Evolutionary conservation across 2,888 invertebrate species (phyloP).

Genomic region (Pristionchus mayeri): DNA sequence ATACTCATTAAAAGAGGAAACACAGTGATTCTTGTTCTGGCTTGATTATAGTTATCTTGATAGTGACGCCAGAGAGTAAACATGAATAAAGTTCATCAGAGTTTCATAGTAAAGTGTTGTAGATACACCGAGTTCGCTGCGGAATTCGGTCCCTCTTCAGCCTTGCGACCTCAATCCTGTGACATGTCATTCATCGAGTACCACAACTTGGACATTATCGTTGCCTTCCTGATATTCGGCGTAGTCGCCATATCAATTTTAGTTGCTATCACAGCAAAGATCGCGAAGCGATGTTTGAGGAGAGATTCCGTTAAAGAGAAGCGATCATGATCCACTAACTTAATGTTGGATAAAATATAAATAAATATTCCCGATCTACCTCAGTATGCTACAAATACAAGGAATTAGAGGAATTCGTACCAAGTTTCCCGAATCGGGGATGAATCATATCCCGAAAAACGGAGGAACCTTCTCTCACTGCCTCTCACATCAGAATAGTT

Average conservation of each 20-base stretch:
- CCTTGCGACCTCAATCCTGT: conserved; percentile 20
- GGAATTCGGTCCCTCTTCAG: conserved; percentile 7
- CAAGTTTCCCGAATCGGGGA: too few species aligned
- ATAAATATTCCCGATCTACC: too few species aligned
- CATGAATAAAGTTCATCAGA: neutral
- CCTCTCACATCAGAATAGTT: neutral
- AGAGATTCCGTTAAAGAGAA: neutral
- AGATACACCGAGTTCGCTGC: conserved; percentile 44
- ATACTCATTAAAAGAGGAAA: neutral
- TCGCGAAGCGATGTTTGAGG: neutral
- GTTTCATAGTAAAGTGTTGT: neutral
- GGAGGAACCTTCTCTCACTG: neutral
- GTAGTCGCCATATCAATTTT: neutral
- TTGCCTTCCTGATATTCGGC: too few species aligned
- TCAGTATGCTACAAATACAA: too few species aligned
- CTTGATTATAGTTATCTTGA: too few species aligned
- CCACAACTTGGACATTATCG: conserved; percentile 29
- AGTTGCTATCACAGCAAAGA: neutral
- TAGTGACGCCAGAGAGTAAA: too few species aligned
- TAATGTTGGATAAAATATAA: too few species aligned
- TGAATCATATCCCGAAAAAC: neutral
- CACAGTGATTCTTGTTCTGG: too few species aligned
- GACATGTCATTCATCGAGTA: conserved; percentile 33
- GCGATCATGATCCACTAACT: neutral
- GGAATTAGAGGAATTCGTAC: too few species aligned